A percentile compares a stretch with the other conserved stretches of the same genome.
These are phyloP conservation scores for Drosophila putrida DNA, from an alignment of 2,888 invertebrate species.

Conservation along the genomic window DNA sequence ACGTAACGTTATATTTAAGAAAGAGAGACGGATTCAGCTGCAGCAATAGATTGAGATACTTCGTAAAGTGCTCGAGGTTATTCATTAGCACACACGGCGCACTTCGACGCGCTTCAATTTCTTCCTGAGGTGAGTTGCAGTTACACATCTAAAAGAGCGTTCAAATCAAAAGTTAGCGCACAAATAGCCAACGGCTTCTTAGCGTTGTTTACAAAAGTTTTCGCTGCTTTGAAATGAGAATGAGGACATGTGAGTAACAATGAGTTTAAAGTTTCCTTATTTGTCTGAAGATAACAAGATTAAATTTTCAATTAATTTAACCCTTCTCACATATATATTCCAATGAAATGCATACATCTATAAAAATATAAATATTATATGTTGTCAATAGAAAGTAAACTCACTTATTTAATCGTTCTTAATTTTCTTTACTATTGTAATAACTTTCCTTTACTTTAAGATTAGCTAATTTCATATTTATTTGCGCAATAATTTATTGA, in stretches of 20 bases:
- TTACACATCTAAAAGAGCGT: slow-evolving; percentile 4
- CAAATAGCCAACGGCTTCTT: slow-evolving; percentile 62
- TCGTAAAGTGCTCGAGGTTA: slow-evolving; percentile 42
- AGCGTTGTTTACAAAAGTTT: slow-evolving; percentile 45
- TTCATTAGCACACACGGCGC: slow-evolving; percentile 63
- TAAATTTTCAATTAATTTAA: slow-evolving; percentile 9
- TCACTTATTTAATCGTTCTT: not conserved
- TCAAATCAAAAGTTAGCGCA: slow-evolving; percentile 35
- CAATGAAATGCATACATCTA: too few relatives aligned
- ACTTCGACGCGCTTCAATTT: slow-evolving; percentile 59
- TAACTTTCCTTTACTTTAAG: not conserved
- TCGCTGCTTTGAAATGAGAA: slow-evolving; percentile 35
- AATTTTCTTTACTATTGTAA: not conserved
- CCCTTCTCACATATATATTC: not conserved
- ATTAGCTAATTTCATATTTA: not conserved
- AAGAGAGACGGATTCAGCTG: not conserved
- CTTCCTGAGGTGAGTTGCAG: slow-evolving; percentile 41
- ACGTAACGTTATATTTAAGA: not conserved
- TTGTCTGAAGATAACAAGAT: not conserved
- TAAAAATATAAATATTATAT: not conserved
- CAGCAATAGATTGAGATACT: slow-evolving; percentile 8
- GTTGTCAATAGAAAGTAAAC: not conserved
- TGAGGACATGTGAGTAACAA: slow-evolving; percentile 20
- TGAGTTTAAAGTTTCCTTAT: slow-evolving; percentile 27
- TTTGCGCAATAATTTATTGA: not conserved